Evolutionary conservation across 2,797 vertebrate genomes (phyloP).

Genomic region (Microtus agrestis): DNA sequence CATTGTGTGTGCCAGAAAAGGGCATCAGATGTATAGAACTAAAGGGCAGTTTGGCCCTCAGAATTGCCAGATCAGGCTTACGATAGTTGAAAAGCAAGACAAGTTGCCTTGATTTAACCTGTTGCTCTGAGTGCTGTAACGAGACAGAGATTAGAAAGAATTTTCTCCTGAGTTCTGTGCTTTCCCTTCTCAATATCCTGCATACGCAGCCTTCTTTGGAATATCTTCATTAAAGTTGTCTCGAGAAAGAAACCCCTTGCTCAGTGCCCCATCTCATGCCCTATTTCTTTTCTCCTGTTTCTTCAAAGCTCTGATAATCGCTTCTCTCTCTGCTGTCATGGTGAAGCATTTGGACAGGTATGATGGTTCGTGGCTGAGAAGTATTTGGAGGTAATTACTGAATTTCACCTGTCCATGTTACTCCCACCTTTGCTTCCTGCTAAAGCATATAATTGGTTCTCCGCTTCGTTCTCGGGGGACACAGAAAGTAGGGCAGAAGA

Average conservation of each 20-base stretch:
- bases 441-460: neutral
- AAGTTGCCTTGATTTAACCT: neutral
- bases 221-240: neutral
- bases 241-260: conserved; percentile 28
- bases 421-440: neutral
- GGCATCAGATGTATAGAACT: neutral
- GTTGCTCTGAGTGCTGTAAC: neutral
- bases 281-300: neutral
- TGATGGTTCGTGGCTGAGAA: neutral
- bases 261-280: neutral
- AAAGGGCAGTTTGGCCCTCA: neutral
- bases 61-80: neutral
- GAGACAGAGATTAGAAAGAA: neutral
- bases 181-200: neutral
- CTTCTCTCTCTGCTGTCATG: neutral
- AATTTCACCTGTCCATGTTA: neutral
- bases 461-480: neutral
- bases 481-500: neutral
- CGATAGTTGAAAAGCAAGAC: neutral
- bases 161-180: neutral
- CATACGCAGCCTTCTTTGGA: neutral
- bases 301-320: conserved; percentile 24
- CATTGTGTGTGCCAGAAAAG: neutral
- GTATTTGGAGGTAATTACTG: conserved; percentile 10
- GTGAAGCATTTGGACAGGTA: neutral